Evolutionary conservation across 30 jellyfish, hydroid and myxozoan genomes (phyloP).

Genomic region (Morbakka virulenta): DNA sequence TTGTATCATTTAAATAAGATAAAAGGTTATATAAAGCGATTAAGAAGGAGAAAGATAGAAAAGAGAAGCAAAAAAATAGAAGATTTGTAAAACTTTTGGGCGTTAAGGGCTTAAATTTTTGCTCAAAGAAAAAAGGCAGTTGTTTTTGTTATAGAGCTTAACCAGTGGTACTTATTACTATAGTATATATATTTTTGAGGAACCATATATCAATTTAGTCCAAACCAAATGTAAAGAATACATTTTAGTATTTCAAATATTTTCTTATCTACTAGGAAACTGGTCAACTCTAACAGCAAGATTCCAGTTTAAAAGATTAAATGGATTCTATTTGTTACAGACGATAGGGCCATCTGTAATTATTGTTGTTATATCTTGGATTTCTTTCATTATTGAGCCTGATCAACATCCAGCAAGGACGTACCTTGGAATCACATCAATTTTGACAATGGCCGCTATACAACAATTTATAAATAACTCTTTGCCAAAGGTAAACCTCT

Average conservation of each 20-base stretch:
- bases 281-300: constrained; percentile 73
- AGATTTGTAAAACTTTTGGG: no score
- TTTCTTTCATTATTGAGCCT: constrained; percentile 52
- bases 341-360: constrained; percentile 78
- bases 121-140: no score
- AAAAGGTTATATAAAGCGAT: no score
- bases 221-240: no score
- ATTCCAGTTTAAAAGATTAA: constrained; percentile 57
- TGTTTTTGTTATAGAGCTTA: no score
- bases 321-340: constrained; percentile 66
- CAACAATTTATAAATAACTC: constrained; percentile 57
- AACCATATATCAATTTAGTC: no score
- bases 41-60: no score
- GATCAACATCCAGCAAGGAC: constrained; percentile 85
- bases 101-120: no score
- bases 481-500: constrained; percentile 72
- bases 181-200: no score
- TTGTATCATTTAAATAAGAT: no score
- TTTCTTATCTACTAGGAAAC: constrained; percentile 30
- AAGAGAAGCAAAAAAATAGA: no score
- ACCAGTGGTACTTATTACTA: no score
- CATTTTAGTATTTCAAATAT: not conserved
- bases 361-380: constrained; percentile 77
- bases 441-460: constrained; percentile 91
- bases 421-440: constrained; percentile 75